These are phyloP conservation scores for Microplitis demolitor DNA, from an alignment of 1,140 invertebrate species.

Conservation along the genomic window DNA sequence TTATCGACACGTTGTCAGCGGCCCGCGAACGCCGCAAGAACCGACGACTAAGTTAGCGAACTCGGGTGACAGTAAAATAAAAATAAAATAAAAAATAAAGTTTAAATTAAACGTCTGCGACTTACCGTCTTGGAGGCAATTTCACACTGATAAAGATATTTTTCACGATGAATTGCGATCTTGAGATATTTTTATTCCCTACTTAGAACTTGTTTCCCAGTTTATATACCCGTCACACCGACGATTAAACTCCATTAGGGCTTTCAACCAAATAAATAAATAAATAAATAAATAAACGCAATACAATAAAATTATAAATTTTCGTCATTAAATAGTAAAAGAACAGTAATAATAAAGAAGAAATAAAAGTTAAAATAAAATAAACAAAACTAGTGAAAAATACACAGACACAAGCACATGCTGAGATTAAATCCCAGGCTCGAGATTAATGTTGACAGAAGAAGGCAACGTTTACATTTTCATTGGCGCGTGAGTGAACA, in stretches of 20 bases:
- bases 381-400: not conserved
- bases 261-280: too few relatives aligned
- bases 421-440: not conserved
- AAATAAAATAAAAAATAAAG: not conserved
- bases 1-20: constrained; percentile 1
- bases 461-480: constrained; percentile 15
- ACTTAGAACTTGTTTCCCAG: not conserved
- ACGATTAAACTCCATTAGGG: too few relatives aligned
- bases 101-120: not conserved
- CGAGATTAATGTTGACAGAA: constrained; percentile 19
- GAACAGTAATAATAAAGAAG: not conserved
- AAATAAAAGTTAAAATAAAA: not conserved
- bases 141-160: not conserved
- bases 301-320: too few relatives aligned
- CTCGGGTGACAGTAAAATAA: not conserved
- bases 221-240: too few relatives aligned
- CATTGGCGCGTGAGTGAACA: constrained; percentile 10
- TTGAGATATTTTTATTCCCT: not conserved
- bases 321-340: too few relatives aligned
- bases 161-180: not conserved
- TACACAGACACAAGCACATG: not conserved
- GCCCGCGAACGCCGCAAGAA: not conserved
- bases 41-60: not conserved
- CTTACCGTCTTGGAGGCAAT: constrained; percentile 8
- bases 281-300: too few relatives aligned